Evolutionary conservation across 2,888 invertebrate genomes (phyloP), one percentile per base, ranked within the genome.

Genomic region (Oxytorus armatus): DNA sequence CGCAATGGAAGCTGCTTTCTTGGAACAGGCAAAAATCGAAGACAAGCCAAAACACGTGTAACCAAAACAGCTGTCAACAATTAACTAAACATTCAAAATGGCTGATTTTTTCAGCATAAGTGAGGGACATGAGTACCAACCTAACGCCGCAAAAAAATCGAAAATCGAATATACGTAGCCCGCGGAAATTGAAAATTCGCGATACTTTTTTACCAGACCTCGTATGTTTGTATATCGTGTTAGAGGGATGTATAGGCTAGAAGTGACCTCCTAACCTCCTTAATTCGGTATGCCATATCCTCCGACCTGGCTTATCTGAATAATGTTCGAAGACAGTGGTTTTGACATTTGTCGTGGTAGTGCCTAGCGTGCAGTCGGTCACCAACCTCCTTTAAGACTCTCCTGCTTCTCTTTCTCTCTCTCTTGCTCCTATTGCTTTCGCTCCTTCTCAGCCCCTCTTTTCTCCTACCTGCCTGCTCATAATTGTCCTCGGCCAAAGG

Each of bases 401-500:
- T 3, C 8, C 25, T 33, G 11, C 53, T 33, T 39, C 51, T 44
- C 36, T 25, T 16, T 36, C 36, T 25, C 36, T 39, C 14, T 29
- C 1, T 55, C 11, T 57, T 36, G 14, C 51, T 47, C 49, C 61
- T n/a, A n/a, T 73, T 36, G 73, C 55, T 53, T 51, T 51, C 16
- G 14, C 57, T 69, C 42, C 78, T 63, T 51, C 55, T 47, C 16
- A 23, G 59, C 25, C 36, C 70, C 25, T n/a, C 16, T n/a, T 47
- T 16, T 10, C 49, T 61, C 59, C 66, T 63, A 29, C 72, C 25
- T 59, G 75, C 72, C 74, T 77, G 76, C 85, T 88, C 87, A 89
- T 89, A 89, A 89, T 89, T 89, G 89, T 86, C 85, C 85, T 81
- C 82, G 83, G 85, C 83, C 79, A 68, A 79, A 76, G 69, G 79